Percentiles rank a stretch among this genome's conserved stretches.
phyloP scores from a whole-genome alignment of 2,888 invertebrate species.

The Dioctria linearis region DNA sequence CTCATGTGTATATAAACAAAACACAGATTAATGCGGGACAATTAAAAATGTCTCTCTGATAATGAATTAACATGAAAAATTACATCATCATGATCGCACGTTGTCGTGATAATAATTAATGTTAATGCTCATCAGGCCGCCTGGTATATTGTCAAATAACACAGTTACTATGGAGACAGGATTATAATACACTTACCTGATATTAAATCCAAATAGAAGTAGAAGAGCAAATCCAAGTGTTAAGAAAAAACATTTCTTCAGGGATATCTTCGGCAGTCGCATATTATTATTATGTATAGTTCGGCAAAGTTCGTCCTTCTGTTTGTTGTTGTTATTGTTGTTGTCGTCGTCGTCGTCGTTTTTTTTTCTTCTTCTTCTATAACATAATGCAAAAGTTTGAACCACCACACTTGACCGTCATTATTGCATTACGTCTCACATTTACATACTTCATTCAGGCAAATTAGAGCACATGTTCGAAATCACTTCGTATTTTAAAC shows the following conservation, averaged over 20 bases:
- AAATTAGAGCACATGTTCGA: neutral
- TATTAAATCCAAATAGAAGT: conserved; percentile 73
- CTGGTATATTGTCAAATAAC: neutral
- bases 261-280: conserved; percentile 75
- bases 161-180: neutral
- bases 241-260: conserved; percentile 75
- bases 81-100: neutral
- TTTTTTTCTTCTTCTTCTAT: neutral
- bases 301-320: conserved; percentile 25
- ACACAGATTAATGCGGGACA: neutral
- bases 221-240: conserved; percentile 73
- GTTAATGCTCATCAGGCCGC: no score
- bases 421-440: neutral
- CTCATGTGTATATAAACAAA: neutral
- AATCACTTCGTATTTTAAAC: neutral
- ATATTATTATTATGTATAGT: conserved; percentile 63
- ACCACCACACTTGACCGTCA: conserved; percentile 21
- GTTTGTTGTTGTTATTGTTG: no score
- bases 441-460: neutral
- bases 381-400: conserved; percentile 37
- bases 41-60: neutral
- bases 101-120: no score
- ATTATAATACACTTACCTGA: conserved; percentile 67
- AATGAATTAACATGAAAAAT: neutral
- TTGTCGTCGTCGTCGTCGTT: no score